Evolutionary conservation across 1,140 invertebrate genomes (phyloP).

Genomic region (Aleiodes sp.): DNA sequence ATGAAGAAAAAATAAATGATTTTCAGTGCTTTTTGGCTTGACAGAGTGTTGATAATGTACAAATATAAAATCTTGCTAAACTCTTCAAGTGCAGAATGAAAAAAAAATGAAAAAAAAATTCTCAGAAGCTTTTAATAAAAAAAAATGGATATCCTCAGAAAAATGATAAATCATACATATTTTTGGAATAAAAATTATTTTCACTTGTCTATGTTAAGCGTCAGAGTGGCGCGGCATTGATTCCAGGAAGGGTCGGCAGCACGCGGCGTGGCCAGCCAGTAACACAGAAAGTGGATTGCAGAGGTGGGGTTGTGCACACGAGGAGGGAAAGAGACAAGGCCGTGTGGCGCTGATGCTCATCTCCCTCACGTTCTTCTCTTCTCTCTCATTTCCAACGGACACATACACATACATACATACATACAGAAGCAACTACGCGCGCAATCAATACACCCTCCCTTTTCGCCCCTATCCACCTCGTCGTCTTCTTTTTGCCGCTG

Average conservation of each 20-base stretch:
- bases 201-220: not conserved
- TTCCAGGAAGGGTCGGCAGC: slow-evolving; percentile 20
- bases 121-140: too few relatives aligned
- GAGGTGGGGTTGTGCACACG: slow-evolving; percentile 23
- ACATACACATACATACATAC: too few relatives aligned
- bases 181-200: too few relatives aligned
- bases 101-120: too few relatives aligned
- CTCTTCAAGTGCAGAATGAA: too few relatives aligned
- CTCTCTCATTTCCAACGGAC: slow-evolving; percentile 31
- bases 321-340: slow-evolving; percentile 34
- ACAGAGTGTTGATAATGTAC: too few relatives aligned
- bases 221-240: slow-evolving; percentile 22
- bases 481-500: not conserved
- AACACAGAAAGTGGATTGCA: not conserved
- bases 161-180: too few relatives aligned
- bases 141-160: too few relatives aligned
- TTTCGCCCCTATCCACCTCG: not conserved
- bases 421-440: slow-evolving; percentile 17
- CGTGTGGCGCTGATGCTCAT: slow-evolving; percentile 38
- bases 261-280: slow-evolving; percentile 8
- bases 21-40: too few relatives aligned
- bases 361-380: slow-evolving; percentile 30
- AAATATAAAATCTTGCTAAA: too few relatives aligned
- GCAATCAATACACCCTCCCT: slow-evolving; percentile 57
- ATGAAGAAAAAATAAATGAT: too few relatives aligned